Base-by-base conservation (phyloP, 2,888 invertebrate genomes). In the Pollenia griseotomentosa region DNA sequence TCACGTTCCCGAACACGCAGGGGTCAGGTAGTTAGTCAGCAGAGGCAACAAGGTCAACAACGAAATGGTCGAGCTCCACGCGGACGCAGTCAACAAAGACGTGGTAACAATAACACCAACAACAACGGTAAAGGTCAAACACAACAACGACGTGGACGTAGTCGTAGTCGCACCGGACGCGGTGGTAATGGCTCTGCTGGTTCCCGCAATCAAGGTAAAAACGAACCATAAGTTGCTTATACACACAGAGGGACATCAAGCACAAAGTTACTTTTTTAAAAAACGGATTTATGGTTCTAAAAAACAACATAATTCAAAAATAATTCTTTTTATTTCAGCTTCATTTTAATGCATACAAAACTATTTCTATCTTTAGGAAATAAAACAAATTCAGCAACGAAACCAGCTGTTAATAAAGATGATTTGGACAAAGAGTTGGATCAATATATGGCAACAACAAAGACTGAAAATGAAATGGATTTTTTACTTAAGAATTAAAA, bases 381-480 rank as follows among this genome's bases (percentile, higher is more conserved):
- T 81, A 91, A 90, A 74, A 80, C 84, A 46, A 57, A 19, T 51
- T 19, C 83, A 74, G 33, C 85, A 70, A 48, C 85, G 16, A 88
- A 85, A 55, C 68, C 63, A 8, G 88, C 85, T 11, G 92, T 93
- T 0, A 94, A 95, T 1, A 95, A 94, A 80, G 96, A 96, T 88
- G 95, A 96, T 90, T 91, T 96, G 77, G 96, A 96, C 89, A 94
- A 94, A n/a, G 95, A 96, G 90, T 91, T 96, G 48, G 96, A 96
- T 89, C 95, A 95, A 81, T 96, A 96, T 93, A 96, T 96, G 96
- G 94, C 96, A 5, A 95, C 95, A 89, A 95, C 95, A 40, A 95
- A 95, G 90, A 93, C 90, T 53, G 90, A 89, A 75, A 88, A 88
- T 68, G 88, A 91, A 81, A 90, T 91, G 90, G 92, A 92, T 73